phyloP scores from a whole-genome alignment of 2,888 invertebrate species.

The Limnephilus marmoratus region DNA sequence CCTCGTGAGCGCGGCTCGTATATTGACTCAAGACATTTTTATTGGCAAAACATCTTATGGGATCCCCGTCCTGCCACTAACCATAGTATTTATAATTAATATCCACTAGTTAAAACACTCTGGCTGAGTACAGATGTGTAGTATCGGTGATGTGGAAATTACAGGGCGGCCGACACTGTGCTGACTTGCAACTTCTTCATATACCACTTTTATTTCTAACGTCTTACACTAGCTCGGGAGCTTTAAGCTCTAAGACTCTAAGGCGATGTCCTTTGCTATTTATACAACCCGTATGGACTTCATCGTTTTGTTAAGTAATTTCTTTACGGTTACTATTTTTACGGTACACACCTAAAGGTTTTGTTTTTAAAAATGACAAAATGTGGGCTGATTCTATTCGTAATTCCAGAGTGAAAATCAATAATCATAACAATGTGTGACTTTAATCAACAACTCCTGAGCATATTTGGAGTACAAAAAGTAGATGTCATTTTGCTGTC shows the following conservation, averaged over 20 bases:
- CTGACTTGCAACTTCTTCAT: constrained; percentile 35
- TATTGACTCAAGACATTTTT: constrained; percentile 56
- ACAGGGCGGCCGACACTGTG: constrained; percentile 48
- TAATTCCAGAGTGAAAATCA: too few relatives aligned
- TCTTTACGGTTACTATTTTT: too few relatives aligned
- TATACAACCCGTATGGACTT: not conserved
- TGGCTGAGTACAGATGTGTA: constrained; percentile 36
- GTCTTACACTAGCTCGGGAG: not conserved
- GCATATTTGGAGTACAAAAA: too few relatives aligned
- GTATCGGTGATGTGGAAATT: constrained; percentile 56
- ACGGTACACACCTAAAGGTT: too few relatives aligned
- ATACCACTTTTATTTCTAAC: not conserved
- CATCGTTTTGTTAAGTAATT: too few relatives aligned
- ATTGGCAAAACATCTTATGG: constrained; percentile 60
- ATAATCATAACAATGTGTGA: too few relatives aligned
- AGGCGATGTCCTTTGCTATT: not conserved
- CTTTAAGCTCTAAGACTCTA: not conserved
- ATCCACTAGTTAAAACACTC: constrained; percentile 56
- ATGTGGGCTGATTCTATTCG: too few relatives aligned
- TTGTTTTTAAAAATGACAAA: too few relatives aligned
- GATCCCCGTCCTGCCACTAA: constrained; percentile 22
- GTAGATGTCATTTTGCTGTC: too few relatives aligned
- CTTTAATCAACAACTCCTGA: too few relatives aligned
- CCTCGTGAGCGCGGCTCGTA: constrained; percentile 15
- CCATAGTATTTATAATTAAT: constrained; percentile 56